Evolutionary conservation across 2,797 vertebrate species (phyloP).

Genomic region (Phaenicophaeus curvirostris): DNA sequence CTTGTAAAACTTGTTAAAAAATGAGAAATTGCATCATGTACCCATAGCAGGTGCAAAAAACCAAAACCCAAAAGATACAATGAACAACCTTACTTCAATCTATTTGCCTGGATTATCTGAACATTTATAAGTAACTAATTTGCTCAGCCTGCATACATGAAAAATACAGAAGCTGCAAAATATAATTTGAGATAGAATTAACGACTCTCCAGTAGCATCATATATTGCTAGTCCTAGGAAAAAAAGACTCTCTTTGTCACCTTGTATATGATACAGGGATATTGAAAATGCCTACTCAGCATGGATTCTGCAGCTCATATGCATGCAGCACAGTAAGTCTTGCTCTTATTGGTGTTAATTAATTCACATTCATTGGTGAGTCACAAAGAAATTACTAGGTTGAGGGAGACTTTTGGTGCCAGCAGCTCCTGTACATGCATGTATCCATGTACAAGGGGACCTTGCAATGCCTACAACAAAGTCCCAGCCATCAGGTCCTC

Average conservation of each 20-base stretch:
- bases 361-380: not conserved
- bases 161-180: conserved; percentile 30
- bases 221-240: not conserved
- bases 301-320: not conserved
- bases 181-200: conserved; percentile 14
- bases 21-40: conserved; percentile 2
- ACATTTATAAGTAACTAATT: conserved; percentile 38
- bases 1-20: conserved; percentile 37
- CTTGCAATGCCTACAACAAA: not conserved
- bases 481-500: not conserved
- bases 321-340: not conserved
- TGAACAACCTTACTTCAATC: not conserved
- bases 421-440: not conserved
- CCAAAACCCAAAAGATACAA: not conserved
- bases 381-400: not conserved
- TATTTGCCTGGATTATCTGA: conserved; percentile 46
- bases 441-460: accelerated
- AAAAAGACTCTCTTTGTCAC: not conserved
- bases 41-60: not conserved
- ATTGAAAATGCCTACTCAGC: not conserved
- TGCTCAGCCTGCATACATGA: not conserved
- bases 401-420: not conserved
- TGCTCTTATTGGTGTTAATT: not conserved
- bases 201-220: not conserved
- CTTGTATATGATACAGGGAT: not conserved